Evolutionary conservation across 2,797 vertebrate genomes (phyloP), one percentile per base, ranked within the genome.

Genomic region (Agapornis canus): DNA sequence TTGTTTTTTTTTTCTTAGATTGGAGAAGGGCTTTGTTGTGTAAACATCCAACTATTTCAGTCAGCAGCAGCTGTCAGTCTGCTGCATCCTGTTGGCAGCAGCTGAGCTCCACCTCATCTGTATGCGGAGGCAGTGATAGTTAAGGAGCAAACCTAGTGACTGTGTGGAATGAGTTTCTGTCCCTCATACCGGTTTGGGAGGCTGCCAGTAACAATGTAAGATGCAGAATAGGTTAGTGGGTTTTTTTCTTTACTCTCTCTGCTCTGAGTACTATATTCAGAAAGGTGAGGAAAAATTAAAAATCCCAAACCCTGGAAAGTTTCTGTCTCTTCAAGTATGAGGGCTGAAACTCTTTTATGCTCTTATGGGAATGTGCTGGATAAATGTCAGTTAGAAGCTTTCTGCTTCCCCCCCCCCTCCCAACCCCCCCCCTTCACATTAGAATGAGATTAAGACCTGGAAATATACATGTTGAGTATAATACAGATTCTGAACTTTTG

Each of bases 181-280:
- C 22, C 25, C 31, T 59, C 27, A 1, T 42, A 35, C 22, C 8
- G 37, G 17, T 61, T 65, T 59, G 9, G 8, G 56, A 69, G 5
- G 25, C 52, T 79, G 35, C 40, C 43, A 31, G 6, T 31, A 47
- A n/a, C 35, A 7, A 3, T 45, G 6, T 2, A 35, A 69, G 45
- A 9, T 66, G 10, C 29, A 26, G 47, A 79, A 45, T 25, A 60
- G 22, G 17, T 64, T 45, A 10, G 20, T 37, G 32, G 10, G 3
- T 3, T 15, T 15, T 32, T 60, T 48, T 7, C 37, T 9, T 1
- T 5, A 21, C 5, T 45, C 4, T 17, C 1, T 10, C 21, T 4
- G 6, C 35, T 60, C 14, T 31, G 9, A 88, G 25, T 52, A 57
- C 32, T 57, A 9, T 39, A 9, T 47, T 80, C 31, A 39, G 31